Evolutionary conservation across 2,113 vertebrate genomes (phyloP), one percentile per base, ranked within the genome.

Genomic region (Indri indri): DNA sequence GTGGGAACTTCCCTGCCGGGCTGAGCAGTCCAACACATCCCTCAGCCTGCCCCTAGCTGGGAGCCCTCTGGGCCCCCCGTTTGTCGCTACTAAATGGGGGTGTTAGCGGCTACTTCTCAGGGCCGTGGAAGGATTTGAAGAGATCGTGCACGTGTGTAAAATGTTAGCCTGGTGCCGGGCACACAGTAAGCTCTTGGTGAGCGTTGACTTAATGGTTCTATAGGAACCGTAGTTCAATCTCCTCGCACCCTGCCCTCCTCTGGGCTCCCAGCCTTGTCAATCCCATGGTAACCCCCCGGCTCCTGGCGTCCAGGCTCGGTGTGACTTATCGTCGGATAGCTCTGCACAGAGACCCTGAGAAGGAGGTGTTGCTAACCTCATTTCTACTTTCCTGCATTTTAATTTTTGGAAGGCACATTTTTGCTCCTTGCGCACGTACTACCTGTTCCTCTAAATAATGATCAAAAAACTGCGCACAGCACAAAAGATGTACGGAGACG

Each of bases 291-390:
- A 30, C 65, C n/a, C 70, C 70, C 47, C 10, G 3, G 30, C 57
- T 25, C 30, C 73, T 16, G 23, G 68, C 40, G 8, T 11, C n/a
- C 2, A 17, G 2, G 45, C 23, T 37, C 1, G 6, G 10, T 9
- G 23, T 34, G 70, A n/a, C 71, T 32, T 6, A 3, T 42, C 52
- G 0, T 45, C 13, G 0, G 0, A 45, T 17, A 6, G 73, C 77
- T 71, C 42, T 34, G 22, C 57, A 34, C 6, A 4, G 42, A 65
- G 74, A 80, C 84, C 77, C 86, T 5, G 71, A 54, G 87, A 86
- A 50, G 34, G 68, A 27, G 45, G 40, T 73, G 32, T 40, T 89
- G 12, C 50, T 90, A 77, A 92, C 94, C 92, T 94, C 96, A 54
- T 88, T 93, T 92, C 80, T 83, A 76, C 85, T 80, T 30, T 45